A percentile compares a stretch with the other conserved stretches of the same genome.
These are phyloP conservation scores for Perithous albicinctus DNA, from an alignment of 2,888 invertebrate genomes.

Conservation along the genomic window DNA sequence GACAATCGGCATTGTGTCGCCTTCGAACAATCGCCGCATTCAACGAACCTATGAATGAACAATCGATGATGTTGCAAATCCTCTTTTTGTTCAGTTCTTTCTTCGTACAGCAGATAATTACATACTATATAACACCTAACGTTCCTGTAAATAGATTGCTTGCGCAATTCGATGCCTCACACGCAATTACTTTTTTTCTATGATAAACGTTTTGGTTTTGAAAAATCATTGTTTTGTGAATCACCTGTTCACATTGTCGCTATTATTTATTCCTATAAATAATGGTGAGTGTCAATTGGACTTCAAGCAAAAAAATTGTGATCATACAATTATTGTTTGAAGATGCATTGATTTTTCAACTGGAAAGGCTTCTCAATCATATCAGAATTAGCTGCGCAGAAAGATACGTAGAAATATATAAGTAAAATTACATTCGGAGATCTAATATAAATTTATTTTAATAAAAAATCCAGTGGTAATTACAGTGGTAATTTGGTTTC, in stretches of 20 bases:
- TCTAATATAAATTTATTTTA: too few species aligned
- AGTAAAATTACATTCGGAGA: background rate
- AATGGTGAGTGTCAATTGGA: too few species aligned
- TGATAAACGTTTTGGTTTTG: background rate
- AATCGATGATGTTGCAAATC: conserved; percentile 31
- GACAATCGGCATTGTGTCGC: conserved; percentile 51
- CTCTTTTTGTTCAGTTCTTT: background rate
- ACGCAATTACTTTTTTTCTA: background rate
- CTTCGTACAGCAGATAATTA: background rate
- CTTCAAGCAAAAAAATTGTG: too few species aligned
- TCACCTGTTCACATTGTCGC: too few species aligned
- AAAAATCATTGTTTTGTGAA: background rate
- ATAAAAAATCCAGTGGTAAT: too few species aligned
- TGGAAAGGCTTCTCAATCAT: background rate
- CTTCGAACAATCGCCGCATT: conserved; percentile 52
- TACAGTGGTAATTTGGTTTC: too few species aligned
- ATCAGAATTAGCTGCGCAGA: background rate
- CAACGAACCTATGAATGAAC: conserved; percentile 50
- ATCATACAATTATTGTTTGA: too few species aligned
- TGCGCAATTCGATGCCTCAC: background rate
- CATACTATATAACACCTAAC: background rate
- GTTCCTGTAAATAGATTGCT: background rate
- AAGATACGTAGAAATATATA: background rate
- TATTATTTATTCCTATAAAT: too few species aligned
- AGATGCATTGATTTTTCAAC: too few species aligned